Percentiles rank a stretch among this genome's conserved stretches.
phyloP scores from a whole-genome alignment of 2,797 vertebrate genomes.

The Melanogrammus aeglefinus region DNA sequence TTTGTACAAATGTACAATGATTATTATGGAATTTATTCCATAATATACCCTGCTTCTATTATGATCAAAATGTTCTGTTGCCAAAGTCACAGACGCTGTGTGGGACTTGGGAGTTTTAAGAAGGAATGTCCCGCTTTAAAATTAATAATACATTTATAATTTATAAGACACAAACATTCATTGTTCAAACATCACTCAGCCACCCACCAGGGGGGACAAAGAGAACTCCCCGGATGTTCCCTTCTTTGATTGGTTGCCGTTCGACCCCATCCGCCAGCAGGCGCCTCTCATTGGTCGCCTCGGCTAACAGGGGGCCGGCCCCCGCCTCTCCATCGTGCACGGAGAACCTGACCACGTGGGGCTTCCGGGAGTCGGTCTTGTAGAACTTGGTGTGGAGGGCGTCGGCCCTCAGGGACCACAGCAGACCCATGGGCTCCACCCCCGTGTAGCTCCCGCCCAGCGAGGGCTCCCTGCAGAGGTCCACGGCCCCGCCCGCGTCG shows the following conservation, averaged over 20 bases:
- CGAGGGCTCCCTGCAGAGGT: slow-evolving; percentile 63
- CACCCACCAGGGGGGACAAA: slow-evolving; percentile 49
- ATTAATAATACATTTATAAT: background rate
- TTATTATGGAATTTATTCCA: background rate
- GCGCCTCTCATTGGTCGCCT: slow-evolving; percentile 47
- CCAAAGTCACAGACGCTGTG: no score
- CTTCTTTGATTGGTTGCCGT: slow-evolving; percentile 26
- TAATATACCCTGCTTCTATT: no score
- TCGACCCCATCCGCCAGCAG: slow-evolving; percentile 45
- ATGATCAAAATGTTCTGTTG: no score
- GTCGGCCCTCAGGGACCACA: slow-evolving; percentile 71
- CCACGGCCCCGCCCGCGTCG: slow-evolving; percentile 59
- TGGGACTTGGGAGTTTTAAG: no score
- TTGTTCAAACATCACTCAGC: background rate
- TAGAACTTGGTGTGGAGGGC: slow-evolving; percentile 38
- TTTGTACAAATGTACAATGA: background rate
- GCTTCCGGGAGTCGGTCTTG: slow-evolving; percentile 61
- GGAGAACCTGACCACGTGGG: slow-evolving; percentile 64
- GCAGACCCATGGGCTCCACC: slow-evolving; percentile 75
- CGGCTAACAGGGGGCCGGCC: slow-evolving; percentile 22
- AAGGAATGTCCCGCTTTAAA: background rate
- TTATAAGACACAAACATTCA: background rate
- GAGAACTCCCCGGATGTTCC: slow-evolving; percentile 42
- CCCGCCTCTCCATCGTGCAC: slow-evolving; percentile 45
- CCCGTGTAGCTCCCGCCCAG: slow-evolving; percentile 69